A percentile compares a stretch with the other conserved stretches of the same genome.
phyloP scores from a whole-genome alignment of 2,113 vertebrate genomes.

The Larimichthys crocea region DNA sequence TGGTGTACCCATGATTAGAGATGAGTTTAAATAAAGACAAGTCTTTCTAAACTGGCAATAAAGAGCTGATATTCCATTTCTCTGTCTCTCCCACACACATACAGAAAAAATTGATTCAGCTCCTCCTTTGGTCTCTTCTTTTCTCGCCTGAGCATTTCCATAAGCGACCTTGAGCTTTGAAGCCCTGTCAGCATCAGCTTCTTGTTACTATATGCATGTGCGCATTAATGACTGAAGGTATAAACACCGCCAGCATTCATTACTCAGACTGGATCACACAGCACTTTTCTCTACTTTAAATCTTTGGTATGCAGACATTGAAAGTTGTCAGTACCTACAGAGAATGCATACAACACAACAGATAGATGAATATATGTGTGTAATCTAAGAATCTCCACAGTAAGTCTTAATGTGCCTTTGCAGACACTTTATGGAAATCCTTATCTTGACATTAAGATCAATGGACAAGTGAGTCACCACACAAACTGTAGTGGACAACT shows the following conservation, averaged over 20 bases:
- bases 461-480: constrained; percentile 22
- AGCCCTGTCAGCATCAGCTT: constrained; percentile 63
- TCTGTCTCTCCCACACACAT: background rate
- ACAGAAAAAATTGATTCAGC: background rate
- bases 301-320: background rate
- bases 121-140: constrained; percentile 5
- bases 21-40: constrained; percentile 9
- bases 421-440: constrained; percentile 21
- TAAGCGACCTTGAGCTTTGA: constrained; percentile 61
- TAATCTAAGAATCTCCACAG: background rate
- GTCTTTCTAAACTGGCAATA: background rate
- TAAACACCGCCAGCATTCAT: constrained; percentile 23
- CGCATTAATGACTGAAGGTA: constrained; percentile 54
- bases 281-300: background rate
- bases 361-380: background rate
- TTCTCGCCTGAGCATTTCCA: constrained; percentile 10
- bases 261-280: constrained; percentile 17
- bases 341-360: background rate
- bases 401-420: background rate
- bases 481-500: background rate
- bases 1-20: background rate
- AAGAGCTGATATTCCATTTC: background rate
- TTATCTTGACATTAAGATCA: constrained; percentile 34
- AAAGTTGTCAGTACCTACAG: background rate
- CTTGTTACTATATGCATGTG: constrained; percentile 52